Base-by-base conservation (phyloP, 2,888 invertebrate genomes). In the Pollenia amentaria region DNA sequence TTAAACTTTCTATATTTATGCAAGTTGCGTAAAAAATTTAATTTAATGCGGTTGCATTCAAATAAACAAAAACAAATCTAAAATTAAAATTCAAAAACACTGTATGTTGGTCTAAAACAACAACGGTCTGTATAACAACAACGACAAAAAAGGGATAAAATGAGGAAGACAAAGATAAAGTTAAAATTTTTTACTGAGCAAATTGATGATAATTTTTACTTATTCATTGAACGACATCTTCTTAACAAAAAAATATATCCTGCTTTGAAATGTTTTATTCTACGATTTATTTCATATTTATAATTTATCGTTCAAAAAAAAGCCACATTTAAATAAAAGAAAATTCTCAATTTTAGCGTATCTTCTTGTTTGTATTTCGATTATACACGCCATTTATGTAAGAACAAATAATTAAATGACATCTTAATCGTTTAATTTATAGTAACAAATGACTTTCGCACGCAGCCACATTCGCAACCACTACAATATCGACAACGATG, bases 351-450 rank as follows among this genome's bases (percentile, higher is more conserved):
- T 73, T 46, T 46, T 18, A 38, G 8, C 10, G 10, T 42, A 11
- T 21, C 53, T 55, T 18, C 53, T 38, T 40, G 70, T 42, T 1
- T 64, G 9, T 16, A 46, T 40, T 48, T 18, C 12, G 12, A 46
- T 57, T 46, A 42, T 48, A n/a, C 57, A 55, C 77, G 57, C 46
- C 29, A 40, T 38, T 77, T 77, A 51, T 64, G 40, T 18, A 53
- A n/a, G 21, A 12, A 44, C 7, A 55, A 75, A 69, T 51, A 69
- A 55, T 40, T 76, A 82, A 76, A 82, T 70, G 75, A 53, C 76
- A 76, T 76, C 73, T 73, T 84, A 84, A 84, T 84, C 78, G 51
- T 67, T 67, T 84, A 73, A 84, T 79, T 84, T 84, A 79, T 79
- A 65, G 73, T 69, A 44, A 62, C 78, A 84, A 78, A 84, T 84